phyloP scores from a whole-genome alignment of 2,888 invertebrate genomes.

The Coenonympha glycerion region DNA sequence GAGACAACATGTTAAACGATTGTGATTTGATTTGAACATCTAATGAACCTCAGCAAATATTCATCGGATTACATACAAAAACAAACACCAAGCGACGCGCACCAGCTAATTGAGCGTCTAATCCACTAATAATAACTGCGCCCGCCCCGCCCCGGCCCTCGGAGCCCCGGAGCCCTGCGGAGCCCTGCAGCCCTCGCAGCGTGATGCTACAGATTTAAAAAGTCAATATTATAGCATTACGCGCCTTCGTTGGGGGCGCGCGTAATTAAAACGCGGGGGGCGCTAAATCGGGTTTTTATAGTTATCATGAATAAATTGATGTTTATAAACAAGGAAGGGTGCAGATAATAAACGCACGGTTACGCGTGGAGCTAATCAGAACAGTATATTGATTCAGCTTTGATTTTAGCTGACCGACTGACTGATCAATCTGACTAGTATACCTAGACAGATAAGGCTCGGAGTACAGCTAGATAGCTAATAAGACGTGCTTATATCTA shows the following conservation, averaged over 20 bases:
- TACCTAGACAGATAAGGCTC: too few relatives aligned
- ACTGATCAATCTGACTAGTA: too few relatives aligned
- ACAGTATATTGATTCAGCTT: too few relatives aligned
- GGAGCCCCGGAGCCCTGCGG: too few relatives aligned
- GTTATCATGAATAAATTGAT: slow-evolving; percentile 10
- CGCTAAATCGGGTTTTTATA: slow-evolving; percentile 1
- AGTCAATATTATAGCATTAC: slow-evolving; percentile 33
- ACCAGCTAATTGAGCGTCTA: slow-evolving; percentile 34
- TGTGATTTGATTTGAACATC: too few relatives aligned
- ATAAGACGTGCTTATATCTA: too few relatives aligned
- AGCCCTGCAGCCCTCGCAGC: not conserved
- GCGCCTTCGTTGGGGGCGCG: not conserved
- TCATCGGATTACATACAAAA: slow-evolving; percentile 15
- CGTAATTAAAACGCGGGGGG: slow-evolving; percentile 7
- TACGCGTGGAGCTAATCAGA: too few relatives aligned
- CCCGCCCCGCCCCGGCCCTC: slow-evolving; percentile 21
- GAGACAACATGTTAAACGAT: too few relatives aligned
- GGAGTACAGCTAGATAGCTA: too few relatives aligned
- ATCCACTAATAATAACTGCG: slow-evolving; percentile 32
- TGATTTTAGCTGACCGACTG: too few relatives aligned
- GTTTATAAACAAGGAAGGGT: slow-evolving; percentile 3
- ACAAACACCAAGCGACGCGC: slow-evolving; percentile 13
- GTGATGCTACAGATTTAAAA: slow-evolving; percentile 31
- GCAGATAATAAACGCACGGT: too few relatives aligned
- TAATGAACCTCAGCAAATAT: slow-evolving; percentile 5